Percentiles rank a stretch among this genome's conserved stretches.
Conservation (phyloP, 2,797 vertebrate species). For the Characodon lateralis region DNA sequence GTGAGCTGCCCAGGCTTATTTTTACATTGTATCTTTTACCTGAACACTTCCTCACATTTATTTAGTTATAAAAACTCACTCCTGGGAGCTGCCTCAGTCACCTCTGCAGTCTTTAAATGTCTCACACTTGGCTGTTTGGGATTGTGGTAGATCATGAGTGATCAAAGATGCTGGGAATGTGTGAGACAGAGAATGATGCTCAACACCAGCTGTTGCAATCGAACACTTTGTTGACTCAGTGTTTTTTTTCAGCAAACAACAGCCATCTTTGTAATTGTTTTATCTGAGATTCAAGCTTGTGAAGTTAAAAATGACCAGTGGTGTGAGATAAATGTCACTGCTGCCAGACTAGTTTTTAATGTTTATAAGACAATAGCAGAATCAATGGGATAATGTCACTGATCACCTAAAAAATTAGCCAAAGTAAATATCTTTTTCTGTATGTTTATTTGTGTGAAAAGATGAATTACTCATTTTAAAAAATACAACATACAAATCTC, state of each 20-base stretch:
- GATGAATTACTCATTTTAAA: not conserved
- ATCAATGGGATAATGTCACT: not conserved
- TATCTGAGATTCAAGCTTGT: not conserved
- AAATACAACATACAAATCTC: too few species aligned
- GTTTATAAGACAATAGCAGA: conserved; percentile 1
- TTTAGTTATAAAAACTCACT: conserved; percentile 8
- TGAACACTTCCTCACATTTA: conserved; percentile 20
- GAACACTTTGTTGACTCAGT: conserved; percentile 6
- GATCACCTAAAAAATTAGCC: not conserved
- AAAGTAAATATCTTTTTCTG: not conserved
- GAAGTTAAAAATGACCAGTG: not conserved
- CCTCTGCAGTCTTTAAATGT: conserved; percentile 1
- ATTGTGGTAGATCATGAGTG: conserved; percentile 8
- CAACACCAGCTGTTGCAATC: not conserved
- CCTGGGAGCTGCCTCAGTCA: not conserved
- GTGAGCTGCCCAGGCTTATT: conserved; percentile 69
- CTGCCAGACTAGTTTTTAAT: not conserved
- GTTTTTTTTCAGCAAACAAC: conserved; percentile 13
- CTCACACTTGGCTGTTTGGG: conserved; percentile 1
- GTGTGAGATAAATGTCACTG: not conserved
- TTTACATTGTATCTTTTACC: conserved; percentile 24
- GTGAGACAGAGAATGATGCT: not conserved
- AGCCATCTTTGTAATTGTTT: conserved; percentile 5
- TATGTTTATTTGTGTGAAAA: not conserved
- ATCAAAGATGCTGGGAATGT: conserved; percentile 13